Evolutionary conservation across 2,113 vertebrate species (phyloP), one percentile per base, ranked within the genome.

Genomic region (Chaetodon auriga): DNA sequence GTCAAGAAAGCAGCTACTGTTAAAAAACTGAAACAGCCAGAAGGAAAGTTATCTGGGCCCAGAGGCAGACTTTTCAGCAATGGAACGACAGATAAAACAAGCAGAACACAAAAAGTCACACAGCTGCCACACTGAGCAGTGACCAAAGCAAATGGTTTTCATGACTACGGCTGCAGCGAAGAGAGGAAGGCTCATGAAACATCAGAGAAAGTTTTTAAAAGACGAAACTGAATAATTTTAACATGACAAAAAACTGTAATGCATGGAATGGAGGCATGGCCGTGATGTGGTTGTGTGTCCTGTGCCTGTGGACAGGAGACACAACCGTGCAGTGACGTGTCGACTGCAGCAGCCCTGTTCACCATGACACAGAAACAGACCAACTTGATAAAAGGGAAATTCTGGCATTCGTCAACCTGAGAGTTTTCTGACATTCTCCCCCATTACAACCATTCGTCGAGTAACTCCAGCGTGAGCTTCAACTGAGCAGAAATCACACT

Each of bases 41-140:
- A 36, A 53, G 70, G 62, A 7, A 16, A 68, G 18, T 63, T 49
- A 83, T 23, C 35, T 2, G 6, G 21, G 62, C 71, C 41, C 35
- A 84, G 53, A 73, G 84, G 82, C 80, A 83, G 77, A 88, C 71
- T 76, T 14, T 60, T 79, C 65, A 88, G 89, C 66, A 1, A 83
- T 83, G 76, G 53, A 84, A 49, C 19, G 75, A 92, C 75, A 76
- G 85, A 87, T 68, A 77, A 89, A 60, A 71, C 74, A 89, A 89
- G 89, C 88, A 74, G 76, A n/a, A 86, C 41, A 81, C 60, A 81
- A 55, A 87, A 89, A 66, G 72, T 75, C 75, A 81, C 71, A 88
- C 84, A 86, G 51, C 68, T 53, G 81, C 74, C 72, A 36, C 30
- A 75, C 36, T 41, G 71, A 86, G 86, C 89, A 72, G 70, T 49